These are phyloP conservation scores for Pleuronectes platessa DNA, from an alignment of 2,113 vertebrate species.

Conservation along the genomic window DNA sequence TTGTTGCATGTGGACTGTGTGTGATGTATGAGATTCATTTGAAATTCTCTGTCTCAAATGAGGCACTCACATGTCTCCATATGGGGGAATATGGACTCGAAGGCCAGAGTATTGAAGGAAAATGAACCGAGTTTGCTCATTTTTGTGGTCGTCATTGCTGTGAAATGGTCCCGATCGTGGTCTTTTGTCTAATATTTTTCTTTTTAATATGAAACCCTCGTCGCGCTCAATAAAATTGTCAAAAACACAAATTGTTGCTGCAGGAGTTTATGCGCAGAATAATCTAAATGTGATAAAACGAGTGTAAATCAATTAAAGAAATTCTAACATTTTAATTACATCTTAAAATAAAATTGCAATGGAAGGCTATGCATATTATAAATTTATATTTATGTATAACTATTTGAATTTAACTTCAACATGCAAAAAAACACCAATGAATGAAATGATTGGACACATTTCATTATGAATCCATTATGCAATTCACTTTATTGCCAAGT, in stretches of 20 bases:
- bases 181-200: constrained; percentile 45
- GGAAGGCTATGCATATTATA: background rate
- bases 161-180: constrained; percentile 50
- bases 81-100: constrained; percentile 41
- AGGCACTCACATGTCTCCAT: constrained; percentile 72
- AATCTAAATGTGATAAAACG: background rate
- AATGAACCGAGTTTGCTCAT: constrained; percentile 50
- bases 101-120: constrained; percentile 46
- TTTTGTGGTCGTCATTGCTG: constrained; percentile 43
- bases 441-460: constrained; percentile 18
- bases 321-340: background rate
- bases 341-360: background rate
- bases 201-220: constrained; percentile 56
- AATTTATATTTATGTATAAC: background rate
- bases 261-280: constrained; percentile 1
- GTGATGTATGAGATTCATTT: constrained; percentile 81
- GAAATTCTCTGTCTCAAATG: constrained; percentile 79
- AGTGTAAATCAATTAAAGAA: background rate
- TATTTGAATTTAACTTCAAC: background rate
- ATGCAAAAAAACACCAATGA: constrained; percentile 3
- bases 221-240: constrained; percentile 62
- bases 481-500: constrained; percentile 85
- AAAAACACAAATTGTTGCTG: constrained; percentile 33
- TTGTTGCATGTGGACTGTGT: constrained; percentile 78
- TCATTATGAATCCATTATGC: constrained; percentile 63